These are phyloP conservation scores for Acanthurus tractus DNA, from an alignment of 2,797 vertebrate genomes.

Conservation along the genomic window DNA sequence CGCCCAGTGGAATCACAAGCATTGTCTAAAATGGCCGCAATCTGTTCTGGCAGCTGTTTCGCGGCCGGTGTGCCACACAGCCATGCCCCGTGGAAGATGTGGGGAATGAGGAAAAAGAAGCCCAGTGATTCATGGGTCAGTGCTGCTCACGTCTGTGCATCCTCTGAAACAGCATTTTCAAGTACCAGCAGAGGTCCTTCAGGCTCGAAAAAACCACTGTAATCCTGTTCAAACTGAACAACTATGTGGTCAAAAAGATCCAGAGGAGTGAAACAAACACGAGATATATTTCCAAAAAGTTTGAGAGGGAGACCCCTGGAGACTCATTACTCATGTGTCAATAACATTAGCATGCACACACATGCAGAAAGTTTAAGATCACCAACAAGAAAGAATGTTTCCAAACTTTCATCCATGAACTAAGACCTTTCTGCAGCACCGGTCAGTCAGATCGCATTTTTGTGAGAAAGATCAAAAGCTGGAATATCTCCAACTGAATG, in stretches of 20 bases:
- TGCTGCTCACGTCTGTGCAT: constrained; percentile 12
- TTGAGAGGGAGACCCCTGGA: background rate
- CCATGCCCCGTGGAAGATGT: too few relatives aligned
- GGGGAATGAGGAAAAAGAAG: constrained; percentile 8
- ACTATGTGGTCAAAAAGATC: background rate
- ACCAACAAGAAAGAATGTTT: background rate
- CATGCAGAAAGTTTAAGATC: background rate
- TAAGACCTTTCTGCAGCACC: background rate
- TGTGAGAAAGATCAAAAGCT: constrained; percentile 8
- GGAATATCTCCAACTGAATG: constrained; percentile 13
- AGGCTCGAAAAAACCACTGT: constrained; percentile 13
- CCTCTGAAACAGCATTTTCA: constrained; percentile 20
- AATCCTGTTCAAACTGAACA: background rate
- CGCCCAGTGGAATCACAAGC: too few relatives aligned
- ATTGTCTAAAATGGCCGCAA: too few relatives aligned
- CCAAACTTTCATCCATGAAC: constrained; percentile 9
- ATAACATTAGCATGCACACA: background rate
- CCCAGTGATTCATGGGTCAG: constrained; percentile 35
- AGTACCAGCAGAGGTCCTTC: background rate
- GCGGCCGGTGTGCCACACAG: too few relatives aligned
- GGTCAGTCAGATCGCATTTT: background rate
- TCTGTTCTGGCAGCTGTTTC: too few relatives aligned
- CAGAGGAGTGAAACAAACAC: constrained; percentile 5
- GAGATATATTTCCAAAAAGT: background rate
- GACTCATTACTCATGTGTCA: background rate